These are phyloP conservation scores for Amphibalanus amphitrite DNA, from an alignment of 1,140 invertebrate species.

Conservation along the genomic window DNA sequence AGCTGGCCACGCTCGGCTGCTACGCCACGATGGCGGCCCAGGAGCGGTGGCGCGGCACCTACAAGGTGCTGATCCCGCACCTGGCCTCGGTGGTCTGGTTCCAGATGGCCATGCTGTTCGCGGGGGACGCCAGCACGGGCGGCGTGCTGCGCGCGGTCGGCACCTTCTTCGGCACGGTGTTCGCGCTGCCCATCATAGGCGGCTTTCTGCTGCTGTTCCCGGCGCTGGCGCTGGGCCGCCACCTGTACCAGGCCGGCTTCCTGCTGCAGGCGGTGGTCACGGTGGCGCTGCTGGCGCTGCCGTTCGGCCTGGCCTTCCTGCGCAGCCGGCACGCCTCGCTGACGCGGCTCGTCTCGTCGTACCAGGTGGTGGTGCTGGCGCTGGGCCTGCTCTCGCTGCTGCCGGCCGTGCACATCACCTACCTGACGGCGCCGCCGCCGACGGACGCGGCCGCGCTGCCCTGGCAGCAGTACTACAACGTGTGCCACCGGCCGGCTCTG, in stretches of 20 bases:
- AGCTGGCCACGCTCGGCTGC: constrained; percentile 52
- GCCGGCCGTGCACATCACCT: background rate
- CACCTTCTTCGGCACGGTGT: constrained; percentile 51
- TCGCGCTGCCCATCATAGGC: constrained; percentile 58
- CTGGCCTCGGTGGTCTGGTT: constrained; percentile 72
- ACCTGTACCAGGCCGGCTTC: constrained; percentile 42
- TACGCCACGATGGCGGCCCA: constrained; percentile 50
- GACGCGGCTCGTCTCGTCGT: constrained; percentile 36
- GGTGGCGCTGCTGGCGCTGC: constrained; percentile 32
- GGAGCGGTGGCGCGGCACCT: constrained; percentile 55
- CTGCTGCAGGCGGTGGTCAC: constrained; percentile 39
- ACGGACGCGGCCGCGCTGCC: constrained; percentile 43
- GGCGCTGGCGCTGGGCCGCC: constrained; percentile 41
- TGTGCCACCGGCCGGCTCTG: constrained; percentile 48
- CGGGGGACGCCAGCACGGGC: constrained; percentile 45
- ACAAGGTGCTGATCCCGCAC: constrained; percentile 58
- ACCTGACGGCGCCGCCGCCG: constrained; percentile 31
- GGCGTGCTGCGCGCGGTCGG: constrained; percentile 54
- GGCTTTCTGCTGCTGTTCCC: constrained; percentile 51
- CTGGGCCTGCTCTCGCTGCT: background rate
- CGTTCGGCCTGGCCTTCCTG: constrained; percentile 36
- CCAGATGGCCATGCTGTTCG: constrained; percentile 36
- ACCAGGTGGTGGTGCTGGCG: constrained; percentile 33
- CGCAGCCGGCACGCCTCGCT: background rate
- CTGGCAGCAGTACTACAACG: constrained; percentile 52